Evolutionary conservation across 2,113 vertebrate species (phyloP).

Genomic region (Xenopus tropicalis): UCB_Xtro_10.0 CM004444.2:23479001-23479500

Average conservation of each 20-base stretch:
- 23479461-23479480: not conserved
- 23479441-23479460: not conserved
- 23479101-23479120: constrained; percentile 49
- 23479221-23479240: no score
- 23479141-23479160: constrained; percentile 33
- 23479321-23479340: not conserved
- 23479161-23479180: constrained; percentile 19
- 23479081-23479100: constrained; percentile 52
- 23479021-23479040: constrained; percentile 52
- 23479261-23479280: constrained; percentile 8
- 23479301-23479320: not conserved
- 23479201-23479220: no score
- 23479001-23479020: constrained; percentile 53
- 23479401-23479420: not conserved
- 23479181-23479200: constrained; percentile 9
- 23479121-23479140: constrained; percentile 22
- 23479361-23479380: constrained; percentile 1
- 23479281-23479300: constrained; percentile 2
- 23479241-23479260: not conserved
- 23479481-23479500: not conserved
- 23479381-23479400: not conserved
- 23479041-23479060: constrained; percentile 56
- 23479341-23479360: not conserved
- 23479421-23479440: not conserved
- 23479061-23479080: constrained; percentile 50